A percentile compares a stretch with the other conserved stretches of the same genome.
These are phyloP conservation scores for Chiloscyllium punctatum DNA, from an alignment of 2,797 vertebrate species.

Conservation along the genomic window DNA sequence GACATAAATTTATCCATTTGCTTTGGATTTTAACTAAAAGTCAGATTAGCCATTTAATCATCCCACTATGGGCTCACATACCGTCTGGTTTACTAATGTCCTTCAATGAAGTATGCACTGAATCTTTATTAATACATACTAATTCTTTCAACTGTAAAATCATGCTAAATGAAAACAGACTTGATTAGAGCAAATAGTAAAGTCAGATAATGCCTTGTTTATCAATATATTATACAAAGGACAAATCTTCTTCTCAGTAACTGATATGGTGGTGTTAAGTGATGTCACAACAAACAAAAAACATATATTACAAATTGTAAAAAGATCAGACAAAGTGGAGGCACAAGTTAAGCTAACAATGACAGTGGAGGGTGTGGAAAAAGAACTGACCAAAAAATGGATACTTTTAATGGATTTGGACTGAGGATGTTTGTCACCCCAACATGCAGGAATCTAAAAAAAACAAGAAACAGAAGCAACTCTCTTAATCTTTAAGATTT, in stretches of 20 bases:
- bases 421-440: neutral
- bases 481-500: neutral
- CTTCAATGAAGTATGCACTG: neutral
- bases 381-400: neutral
- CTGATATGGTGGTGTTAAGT: neutral
- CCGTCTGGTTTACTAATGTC: too few species aligned
- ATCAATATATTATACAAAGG: neutral
- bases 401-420: too few species aligned
- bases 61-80: too few species aligned
- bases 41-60: neutral
- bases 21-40: neutral
- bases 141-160: neutral
- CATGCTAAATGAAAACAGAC: neutral
- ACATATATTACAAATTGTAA: neutral
- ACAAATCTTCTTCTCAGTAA: neutral
- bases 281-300: neutral
- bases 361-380: neutral
- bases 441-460: neutral
- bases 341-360: neutral
- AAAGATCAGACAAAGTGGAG: neutral
- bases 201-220: neutral
- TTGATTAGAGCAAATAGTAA: neutral
- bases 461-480: neutral
- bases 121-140: neutral
- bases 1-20: neutral